Percentiles rank a stretch among this genome's conserved stretches.
These are phyloP conservation scores for Pelvicachromis taeniatus DNA, from an alignment of 2,113 vertebrate species.

Conservation along the genomic window DNA sequence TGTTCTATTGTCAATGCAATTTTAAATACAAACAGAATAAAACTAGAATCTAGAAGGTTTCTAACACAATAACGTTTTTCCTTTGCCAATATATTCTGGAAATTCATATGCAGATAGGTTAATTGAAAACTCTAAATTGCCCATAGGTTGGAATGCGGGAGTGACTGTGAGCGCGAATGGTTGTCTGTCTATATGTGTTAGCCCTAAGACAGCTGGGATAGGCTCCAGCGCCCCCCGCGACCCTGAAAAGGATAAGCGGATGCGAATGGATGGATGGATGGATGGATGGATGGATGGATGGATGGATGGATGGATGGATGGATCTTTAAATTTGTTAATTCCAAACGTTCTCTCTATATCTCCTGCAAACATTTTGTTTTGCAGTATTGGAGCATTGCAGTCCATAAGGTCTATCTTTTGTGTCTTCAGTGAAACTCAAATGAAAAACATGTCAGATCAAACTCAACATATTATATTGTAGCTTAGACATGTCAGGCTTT, in stretches of 20 bases:
- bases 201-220: too few relatives aligned
- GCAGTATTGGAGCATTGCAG: background rate
- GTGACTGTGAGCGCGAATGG: too few relatives aligned
- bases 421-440: background rate
- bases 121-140: too few relatives aligned
- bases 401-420: background rate
- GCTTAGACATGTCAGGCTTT: background rate
- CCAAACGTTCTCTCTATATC: background rate
- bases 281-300: too few relatives aligned
- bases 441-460: background rate
- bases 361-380: background rate
- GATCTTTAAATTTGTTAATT: background rate
- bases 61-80: background rate
- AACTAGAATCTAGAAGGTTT: background rate
- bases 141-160: too few relatives aligned
- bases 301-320: too few relatives aligned
- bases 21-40: background rate
- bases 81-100: background rate
- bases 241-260: too few relatives aligned
- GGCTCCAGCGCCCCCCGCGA: too few relatives aligned
- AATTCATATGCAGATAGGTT: background rate
- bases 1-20: background rate
- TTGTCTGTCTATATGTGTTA: too few relatives aligned
- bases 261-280: too few relatives aligned
- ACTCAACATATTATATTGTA: background rate